Conservation (phyloP, 2,113 vertebrate genomes). For the Psettodes erumei region DNA sequence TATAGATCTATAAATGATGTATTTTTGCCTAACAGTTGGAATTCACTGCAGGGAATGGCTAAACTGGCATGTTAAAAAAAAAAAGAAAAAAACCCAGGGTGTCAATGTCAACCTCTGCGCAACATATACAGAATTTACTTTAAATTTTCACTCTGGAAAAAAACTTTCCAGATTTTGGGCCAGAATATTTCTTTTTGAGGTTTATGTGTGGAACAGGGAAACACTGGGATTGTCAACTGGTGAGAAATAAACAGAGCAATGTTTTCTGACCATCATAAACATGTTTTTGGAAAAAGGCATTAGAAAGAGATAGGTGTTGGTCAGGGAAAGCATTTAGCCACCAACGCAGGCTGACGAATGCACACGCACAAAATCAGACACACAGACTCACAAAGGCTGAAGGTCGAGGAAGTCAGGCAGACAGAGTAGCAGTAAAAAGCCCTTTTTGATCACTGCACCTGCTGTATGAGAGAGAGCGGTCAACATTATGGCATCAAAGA, state of each 20-base stretch:
- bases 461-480: conserved; percentile 59
- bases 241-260: conserved; percentile 33
- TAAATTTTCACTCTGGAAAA: conserved; percentile 36
- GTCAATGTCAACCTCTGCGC: conserved; percentile 39
- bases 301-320: conserved; percentile 52
- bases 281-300: conserved; percentile 64
- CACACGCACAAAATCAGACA: conserved; percentile 60
- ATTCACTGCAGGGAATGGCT: conserved; percentile 58
- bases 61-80: conserved; percentile 43
- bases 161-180: conserved; percentile 44
- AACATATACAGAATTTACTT: conserved; percentile 49
- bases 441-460: conserved; percentile 79
- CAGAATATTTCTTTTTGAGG: conserved; percentile 27
- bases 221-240: conserved; percentile 66
- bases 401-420: conserved; percentile 66
- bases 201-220: conserved; percentile 48
- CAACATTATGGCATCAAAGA: conserved; percentile 64
- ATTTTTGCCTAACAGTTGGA: conserved; percentile 55
- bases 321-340: conserved; percentile 56
- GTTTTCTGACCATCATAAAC: conserved; percentile 51
- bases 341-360: conserved; percentile 57
- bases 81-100: conserved; percentile 28
- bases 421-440: conserved; percentile 76
- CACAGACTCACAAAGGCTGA: conserved; percentile 64
- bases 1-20: conserved; percentile 72